Evolutionary conservation across 2,888 invertebrate species (phyloP).

Genomic region (Linnaemya vulpina): DNA sequence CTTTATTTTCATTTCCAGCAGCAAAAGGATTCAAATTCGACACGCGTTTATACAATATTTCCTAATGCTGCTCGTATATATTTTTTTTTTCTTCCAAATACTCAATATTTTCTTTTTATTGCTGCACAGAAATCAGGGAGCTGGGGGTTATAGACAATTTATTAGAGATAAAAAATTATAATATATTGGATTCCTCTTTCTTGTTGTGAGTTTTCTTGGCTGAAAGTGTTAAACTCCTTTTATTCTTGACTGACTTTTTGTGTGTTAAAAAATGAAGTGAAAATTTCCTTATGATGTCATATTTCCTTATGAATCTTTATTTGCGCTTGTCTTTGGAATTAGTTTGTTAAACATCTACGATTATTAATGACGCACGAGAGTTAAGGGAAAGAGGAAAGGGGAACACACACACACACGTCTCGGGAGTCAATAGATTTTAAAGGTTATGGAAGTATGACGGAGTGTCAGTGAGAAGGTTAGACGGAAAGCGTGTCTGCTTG

Average conservation of each 20-base stretch:
- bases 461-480: background rate
- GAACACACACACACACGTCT: constrained; percentile 13
- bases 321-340: constrained; percentile 51
- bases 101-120: constrained; percentile 65
- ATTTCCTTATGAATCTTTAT: constrained; percentile 28
- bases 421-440: constrained; percentile 38
- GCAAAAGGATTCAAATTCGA: constrained; percentile 71
- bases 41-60: constrained; percentile 72
- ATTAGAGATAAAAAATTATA: constrained; percentile 55
- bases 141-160: constrained; percentile 59
- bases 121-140: background rate
- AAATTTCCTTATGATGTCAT: constrained; percentile 72
- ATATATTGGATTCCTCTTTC: constrained; percentile 10
- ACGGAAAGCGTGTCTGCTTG: background rate
- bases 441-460: background rate
- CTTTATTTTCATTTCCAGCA: background rate
- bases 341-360: constrained; percentile 55
- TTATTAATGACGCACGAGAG: constrained; percentile 59
- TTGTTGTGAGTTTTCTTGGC: background rate
- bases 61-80: constrained; percentile 30
- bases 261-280: constrained; percentile 72
- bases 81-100: constrained; percentile 34
- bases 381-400: constrained; percentile 49
- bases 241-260: constrained; percentile 12
- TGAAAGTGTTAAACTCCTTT: constrained; percentile 62